Evolutionary conservation across 2,888 invertebrate genomes (phyloP).

Genomic region (Chirona hameri): DNA sequence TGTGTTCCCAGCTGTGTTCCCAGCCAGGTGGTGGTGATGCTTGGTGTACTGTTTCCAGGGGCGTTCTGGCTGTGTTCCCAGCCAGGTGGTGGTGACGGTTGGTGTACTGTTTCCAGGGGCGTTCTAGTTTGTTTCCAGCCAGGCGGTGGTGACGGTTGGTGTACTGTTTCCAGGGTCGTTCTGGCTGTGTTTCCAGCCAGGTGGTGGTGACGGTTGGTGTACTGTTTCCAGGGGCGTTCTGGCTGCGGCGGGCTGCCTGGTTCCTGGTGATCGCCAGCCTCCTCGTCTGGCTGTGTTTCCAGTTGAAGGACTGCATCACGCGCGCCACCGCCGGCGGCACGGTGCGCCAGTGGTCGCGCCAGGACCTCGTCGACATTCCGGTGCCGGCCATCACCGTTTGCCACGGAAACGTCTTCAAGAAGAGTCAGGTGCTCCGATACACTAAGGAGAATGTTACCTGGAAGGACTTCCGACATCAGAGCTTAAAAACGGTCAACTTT

Average conservation of each 20-base stretch:
- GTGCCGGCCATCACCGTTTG: slow-evolving; percentile 24
- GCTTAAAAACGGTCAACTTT: not conserved
- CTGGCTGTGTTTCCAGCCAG: too few relatives aligned
- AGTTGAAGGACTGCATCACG: not conserved
- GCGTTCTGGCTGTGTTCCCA: too few relatives aligned
- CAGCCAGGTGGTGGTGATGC: too few relatives aligned
- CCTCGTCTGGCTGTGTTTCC: not conserved
- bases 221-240: not conserved
- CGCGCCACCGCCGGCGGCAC: not conserved
- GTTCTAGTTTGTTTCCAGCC: too few relatives aligned
- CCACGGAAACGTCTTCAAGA: not conserved
- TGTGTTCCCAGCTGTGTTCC: too few relatives aligned
- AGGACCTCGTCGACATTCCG: not conserved
- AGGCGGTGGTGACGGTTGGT: too few relatives aligned
- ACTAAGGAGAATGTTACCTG: not conserved
- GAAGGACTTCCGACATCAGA: not conserved
- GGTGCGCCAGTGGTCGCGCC: not conserved
- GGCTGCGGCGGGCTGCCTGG: not conserved
- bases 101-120: too few relatives aligned
- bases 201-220: too few relatives aligned
- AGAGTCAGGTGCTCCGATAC: not conserved
- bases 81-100: too few relatives aligned
- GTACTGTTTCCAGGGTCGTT: too few relatives aligned
- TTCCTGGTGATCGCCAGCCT: not conserved
- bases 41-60: too few relatives aligned